A percentile compares a stretch with the other conserved stretches of the same genome.
phyloP scores from a whole-genome alignment of 2,797 vertebrate species.

The Apodemus agrarius region DNA sequence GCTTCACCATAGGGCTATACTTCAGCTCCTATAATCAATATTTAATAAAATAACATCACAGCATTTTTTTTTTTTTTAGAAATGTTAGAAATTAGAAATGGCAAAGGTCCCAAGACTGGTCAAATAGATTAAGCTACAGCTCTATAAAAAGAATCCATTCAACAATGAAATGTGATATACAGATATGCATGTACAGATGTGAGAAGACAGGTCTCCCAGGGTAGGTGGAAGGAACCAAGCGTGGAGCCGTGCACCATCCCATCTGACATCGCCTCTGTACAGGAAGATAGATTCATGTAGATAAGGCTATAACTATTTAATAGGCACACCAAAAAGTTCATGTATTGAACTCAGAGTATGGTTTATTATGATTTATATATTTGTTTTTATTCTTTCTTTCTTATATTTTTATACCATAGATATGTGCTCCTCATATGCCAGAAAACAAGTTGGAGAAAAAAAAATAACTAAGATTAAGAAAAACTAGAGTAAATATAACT shows the following conservation, averaged over 20 bases:
- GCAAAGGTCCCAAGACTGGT: neutral
- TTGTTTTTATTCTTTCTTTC: slow-evolving; percentile 4
- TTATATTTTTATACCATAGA: neutral
- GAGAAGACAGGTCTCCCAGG: neutral
- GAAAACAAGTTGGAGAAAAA: neutral
- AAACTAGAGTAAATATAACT: slow-evolving; percentile 13
- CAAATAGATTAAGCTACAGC: slow-evolving; percentile 17
- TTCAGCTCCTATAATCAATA: neutral
- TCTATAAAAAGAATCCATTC: neutral
- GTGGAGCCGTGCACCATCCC: neutral
- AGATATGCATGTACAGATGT: neutral
- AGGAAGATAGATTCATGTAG: neutral
- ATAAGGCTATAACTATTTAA: neutral
- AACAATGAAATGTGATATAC: neutral
- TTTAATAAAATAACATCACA: slow-evolving; percentile 44
- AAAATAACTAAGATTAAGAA: slow-evolving; percentile 31
- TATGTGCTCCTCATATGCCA: neutral
- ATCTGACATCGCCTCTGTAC: neutral
- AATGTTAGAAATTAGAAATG: neutral
- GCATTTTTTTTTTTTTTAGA: neutral
- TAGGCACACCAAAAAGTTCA: neutral
- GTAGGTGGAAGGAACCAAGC: neutral
- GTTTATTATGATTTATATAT: neutral
- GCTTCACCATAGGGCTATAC: neutral
- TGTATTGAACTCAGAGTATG: neutral